Base-by-base conservation (phyloP, 2,113 vertebrate genomes). In the Azemiops feae region DNA sequence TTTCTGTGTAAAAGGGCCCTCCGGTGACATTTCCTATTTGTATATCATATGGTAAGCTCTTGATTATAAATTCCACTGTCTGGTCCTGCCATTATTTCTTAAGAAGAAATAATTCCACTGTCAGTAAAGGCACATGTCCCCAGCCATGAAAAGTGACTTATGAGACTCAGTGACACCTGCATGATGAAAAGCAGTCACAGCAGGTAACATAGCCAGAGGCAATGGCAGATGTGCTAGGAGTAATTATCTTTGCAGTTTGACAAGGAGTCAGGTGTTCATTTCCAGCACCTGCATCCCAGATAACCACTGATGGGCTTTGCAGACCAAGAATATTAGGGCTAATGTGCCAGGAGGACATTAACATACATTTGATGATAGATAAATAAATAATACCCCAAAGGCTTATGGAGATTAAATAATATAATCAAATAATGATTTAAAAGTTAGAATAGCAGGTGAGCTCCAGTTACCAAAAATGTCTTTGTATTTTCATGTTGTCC, bases 261-360 rank as follows among this genome's bases (percentile, higher is more conserved):
- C 89, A 94, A 92, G 89, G 86, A 55, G n/a, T 12, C 54, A 94
- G 45, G 94, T 58, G 20, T 39, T 90, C 9, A 92, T 89, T 93
- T 93, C 50, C 93, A 85, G 93, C 85, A 86, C 47, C 11, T 34
- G 43, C 8, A 3, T 85, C 60, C 57, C 92, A 55, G n/a, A 39
- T 95, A 39, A 52, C 93, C 45, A 92, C 2, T 3, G 10, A 39
- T 1, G 52, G 11, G 86, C 27, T 92, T 0, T 0, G 54, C 0
- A 89, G 0, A 34, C 25, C 9, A 47, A 16, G 54, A 92, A 89
- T 30, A 92, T 39, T 9, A 50, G 39, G 5, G 93, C 39, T 89
- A 92, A 69, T 8, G 2, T 2, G 2, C 8, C 55, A 22, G 91
- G 6, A 47, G 12, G 1, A 90, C 90, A 34, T 34, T 10, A 39